Conservation (phyloP, 2,113 vertebrate species). For the Patagioenas fasciata region DNA sequence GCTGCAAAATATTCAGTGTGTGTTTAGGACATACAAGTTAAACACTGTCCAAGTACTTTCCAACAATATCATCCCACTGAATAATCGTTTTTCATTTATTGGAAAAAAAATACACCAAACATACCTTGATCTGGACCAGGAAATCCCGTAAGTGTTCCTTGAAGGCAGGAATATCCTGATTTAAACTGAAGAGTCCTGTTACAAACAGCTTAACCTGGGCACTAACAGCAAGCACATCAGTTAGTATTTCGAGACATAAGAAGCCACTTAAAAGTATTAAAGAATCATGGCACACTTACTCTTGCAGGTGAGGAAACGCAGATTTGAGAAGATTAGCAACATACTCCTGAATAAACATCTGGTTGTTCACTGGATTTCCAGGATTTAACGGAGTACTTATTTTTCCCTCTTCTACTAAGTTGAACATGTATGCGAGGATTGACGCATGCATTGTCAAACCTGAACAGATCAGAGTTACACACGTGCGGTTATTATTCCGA, state of each 20-base stretch:
- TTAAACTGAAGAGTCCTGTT: conserved; percentile 98
- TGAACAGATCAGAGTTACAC: conserved; percentile 49
- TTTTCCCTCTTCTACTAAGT: conserved; percentile 98
- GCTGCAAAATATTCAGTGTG: not conserved
- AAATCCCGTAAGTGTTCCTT: conserved; percentile 98
- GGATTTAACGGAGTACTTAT: conserved; percentile 90
- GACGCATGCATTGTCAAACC: conserved; percentile 99
- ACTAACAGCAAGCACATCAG: conserved; percentile 71
- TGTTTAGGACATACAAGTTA: too few relatives aligned
- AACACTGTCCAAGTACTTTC: not conserved
- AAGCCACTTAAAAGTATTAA: not conserved
- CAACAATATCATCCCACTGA: rapidly evolving
- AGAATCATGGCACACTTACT: conserved; percentile 78
- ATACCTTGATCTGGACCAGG: conserved; percentile 98
- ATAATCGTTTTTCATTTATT: rapidly evolving
- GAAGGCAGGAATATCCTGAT: conserved; percentile 99
- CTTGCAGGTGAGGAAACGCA: conserved; percentile 97
- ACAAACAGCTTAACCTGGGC: conserved; percentile 99
- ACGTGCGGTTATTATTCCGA: not conserved
- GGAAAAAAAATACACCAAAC: not conserved
- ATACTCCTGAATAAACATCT: conserved; percentile 96
- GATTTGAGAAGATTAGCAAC: conserved; percentile 98
- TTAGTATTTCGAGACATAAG: not conserved
- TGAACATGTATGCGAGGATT: conserved; percentile 99
- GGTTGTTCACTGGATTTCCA: conserved; percentile 88